Base-by-base conservation (phyloP, 2,113 vertebrate genomes). In the Ivindomyrus marchei region DNA sequence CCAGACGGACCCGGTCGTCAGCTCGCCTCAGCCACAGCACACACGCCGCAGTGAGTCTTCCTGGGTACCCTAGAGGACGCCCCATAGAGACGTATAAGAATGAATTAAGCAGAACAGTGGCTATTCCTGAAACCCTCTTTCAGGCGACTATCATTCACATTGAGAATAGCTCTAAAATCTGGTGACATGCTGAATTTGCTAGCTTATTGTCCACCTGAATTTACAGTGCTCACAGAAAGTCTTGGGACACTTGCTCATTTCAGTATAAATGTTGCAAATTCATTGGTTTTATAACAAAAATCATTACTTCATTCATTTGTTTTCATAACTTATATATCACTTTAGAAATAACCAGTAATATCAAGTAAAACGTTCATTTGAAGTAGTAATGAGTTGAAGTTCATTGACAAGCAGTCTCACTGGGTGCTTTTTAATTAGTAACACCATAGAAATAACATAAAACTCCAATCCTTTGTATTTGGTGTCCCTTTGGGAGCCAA, bases 31-130 rank as follows among this genome's bases (percentile, higher is more conserved):
- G 84, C 95, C 91, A 58, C 94, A 95, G 53, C 92, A 94, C 85
- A 93, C 91, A 88, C 92, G 91, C 5, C 92, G 94, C 95, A 94
- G 98, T 99, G 96, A 8, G 95, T 95, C 10, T 4, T 17, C 47
- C 7, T 36, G 9, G 9, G 10, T 7, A 1, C n/a, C 66, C n/a
- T 0, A 2, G 2, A 45, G 56, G 21, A 27, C 15, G n/a, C 4
- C 53, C 10, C 66, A 4, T n/a, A 70, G 31, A 77, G 9, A 31
- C n/a, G 39, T 19, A 66, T 19, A n/a, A 46, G 5, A 50, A 49
- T 19, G 0, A 66, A 45, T 88, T 15, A 36, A 47, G 58, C 31
- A 62, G 21, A 46, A 6, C 56, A 27, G 53, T 7, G 31, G 52
- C 45, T 46, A n/a, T 85, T 21, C 3, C 24, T 1, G 39, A 85